phyloP scores from a whole-genome alignment of 2,888 invertebrate genomes.

The Ennomos fuscantarius region DNA sequence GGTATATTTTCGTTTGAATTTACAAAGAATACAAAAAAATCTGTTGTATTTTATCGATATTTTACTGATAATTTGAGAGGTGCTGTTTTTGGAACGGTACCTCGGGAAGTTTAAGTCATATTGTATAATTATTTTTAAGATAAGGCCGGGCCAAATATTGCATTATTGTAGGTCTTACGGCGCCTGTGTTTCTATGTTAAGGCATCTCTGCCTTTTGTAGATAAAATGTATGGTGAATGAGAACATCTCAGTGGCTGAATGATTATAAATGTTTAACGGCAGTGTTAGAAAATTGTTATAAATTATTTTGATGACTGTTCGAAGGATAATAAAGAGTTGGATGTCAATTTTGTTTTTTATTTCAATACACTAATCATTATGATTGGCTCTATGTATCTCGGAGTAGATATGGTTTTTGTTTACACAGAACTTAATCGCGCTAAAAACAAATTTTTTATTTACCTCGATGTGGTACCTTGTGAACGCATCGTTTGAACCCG shows the following conservation, averaged over 20 bases:
- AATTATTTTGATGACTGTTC: slow-evolving; percentile 87
- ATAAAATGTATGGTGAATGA: slow-evolving; percentile 66
- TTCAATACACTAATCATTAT: slow-evolving; percentile 15
- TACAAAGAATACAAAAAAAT: slow-evolving; percentile 77
- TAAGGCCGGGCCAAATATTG: slow-evolving; percentile 85
- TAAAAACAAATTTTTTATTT: too few species aligned
- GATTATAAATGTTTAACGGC: slow-evolving; percentile 83
- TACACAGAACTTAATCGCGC: too few species aligned
- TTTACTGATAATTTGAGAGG: slow-evolving; percentile 71
- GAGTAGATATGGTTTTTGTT: too few species aligned
- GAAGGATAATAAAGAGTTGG: slow-evolving; percentile 86
- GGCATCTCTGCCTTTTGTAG: slow-evolving; percentile 73
- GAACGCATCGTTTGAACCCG: too few species aligned
- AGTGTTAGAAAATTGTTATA: slow-evolving; percentile 86
- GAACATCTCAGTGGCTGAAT: slow-evolving; percentile 83
- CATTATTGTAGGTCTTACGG: slow-evolving; percentile 79
- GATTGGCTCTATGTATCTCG: too few species aligned
- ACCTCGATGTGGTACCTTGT: too few species aligned
- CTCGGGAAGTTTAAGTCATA: slow-evolving; percentile 78
- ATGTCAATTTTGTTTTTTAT: slow-evolving; percentile 76
- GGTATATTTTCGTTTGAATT: slow-evolving; percentile 82
- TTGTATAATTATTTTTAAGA: slow-evolving; percentile 81
- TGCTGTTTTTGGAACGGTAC: slow-evolving; percentile 49
- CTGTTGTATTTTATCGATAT: slow-evolving; percentile 83
- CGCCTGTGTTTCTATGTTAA: slow-evolving; percentile 70